A percentile compares a stretch with the other conserved stretches of the same genome.
phyloP scores from a whole-genome alignment of 1,140 invertebrate species.

The Anastatus disparis region DNA sequence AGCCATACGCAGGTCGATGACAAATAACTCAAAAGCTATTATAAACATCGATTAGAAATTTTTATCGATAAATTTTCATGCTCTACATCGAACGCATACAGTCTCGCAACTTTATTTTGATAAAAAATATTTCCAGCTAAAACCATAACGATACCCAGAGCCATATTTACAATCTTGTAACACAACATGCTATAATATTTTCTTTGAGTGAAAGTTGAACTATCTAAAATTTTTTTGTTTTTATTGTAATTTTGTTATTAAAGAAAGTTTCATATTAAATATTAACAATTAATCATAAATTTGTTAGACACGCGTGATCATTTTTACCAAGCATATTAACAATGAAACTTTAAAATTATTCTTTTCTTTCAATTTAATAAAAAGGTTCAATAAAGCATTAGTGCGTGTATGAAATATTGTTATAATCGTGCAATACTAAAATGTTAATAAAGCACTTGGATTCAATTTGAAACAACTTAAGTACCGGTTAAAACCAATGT shows the following conservation, averaged over 20 bases:
- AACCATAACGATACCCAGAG: too few species aligned
- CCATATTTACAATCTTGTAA: neutral
- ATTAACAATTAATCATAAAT: neutral
- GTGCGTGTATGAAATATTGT: too few species aligned
- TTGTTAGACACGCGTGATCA: neutral
- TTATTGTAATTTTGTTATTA: neutral
- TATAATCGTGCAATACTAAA: too few species aligned
- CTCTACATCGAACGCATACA: neutral
- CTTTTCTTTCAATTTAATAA: neutral
- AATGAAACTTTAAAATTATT: neutral
- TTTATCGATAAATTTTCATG: neutral
- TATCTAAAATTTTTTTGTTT: neutral
- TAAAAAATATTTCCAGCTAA: too few species aligned
- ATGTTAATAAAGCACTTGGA: too few species aligned
- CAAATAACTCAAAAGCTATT: too few species aligned
- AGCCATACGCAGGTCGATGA: too few species aligned
- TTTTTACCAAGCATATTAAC: neutral
- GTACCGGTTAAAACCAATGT: too few species aligned
- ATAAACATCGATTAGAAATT: conserved; percentile 10
- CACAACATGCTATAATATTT: neutral
- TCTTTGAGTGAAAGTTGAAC: conserved; percentile 9
- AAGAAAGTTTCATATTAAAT: neutral
- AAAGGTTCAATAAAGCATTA: too few species aligned
- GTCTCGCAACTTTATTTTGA: neutral
- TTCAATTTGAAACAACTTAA: too few species aligned